A percentile compares a stretch with the other conserved stretches of the same genome.
Evolutionary conservation across 2,797 vertebrate genomes (phyloP).

Genomic region (Octomys mimax): DNA sequence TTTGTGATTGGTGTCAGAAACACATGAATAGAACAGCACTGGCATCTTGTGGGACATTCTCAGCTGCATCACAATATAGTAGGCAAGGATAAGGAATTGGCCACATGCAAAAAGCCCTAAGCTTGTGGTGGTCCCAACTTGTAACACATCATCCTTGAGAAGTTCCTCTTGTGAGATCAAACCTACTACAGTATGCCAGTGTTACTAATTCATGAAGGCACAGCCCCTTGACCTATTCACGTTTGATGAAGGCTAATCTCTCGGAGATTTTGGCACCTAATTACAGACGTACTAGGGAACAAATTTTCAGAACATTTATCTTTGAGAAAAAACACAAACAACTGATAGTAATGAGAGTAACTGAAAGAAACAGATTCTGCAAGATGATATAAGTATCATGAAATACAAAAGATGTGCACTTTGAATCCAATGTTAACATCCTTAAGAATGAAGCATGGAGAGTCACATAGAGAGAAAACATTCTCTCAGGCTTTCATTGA

Average conservation of each 20-base stretch:
- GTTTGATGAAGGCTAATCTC: not conserved
- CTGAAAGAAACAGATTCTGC: not conserved
- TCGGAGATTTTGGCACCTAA: not conserved
- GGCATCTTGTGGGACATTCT: not conserved
- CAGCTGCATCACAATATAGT: no score
- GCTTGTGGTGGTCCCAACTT: not conserved
- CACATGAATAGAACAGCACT: not conserved
- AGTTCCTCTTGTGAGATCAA: not conserved
- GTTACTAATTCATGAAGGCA: not conserved
- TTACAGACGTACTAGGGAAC: accelerated
- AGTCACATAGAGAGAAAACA: no score
- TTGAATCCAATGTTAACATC: not conserved
- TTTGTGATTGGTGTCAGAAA: not conserved
- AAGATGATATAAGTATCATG: not conserved
- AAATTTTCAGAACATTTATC: not conserved
- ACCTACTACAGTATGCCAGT: not conserved
- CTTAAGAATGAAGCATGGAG: not conserved
- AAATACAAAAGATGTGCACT: not conserved
- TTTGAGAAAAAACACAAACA: not conserved
- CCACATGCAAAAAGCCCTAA: not conserved
- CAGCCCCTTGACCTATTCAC: not conserved
- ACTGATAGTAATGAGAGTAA: not conserved
- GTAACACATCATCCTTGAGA: not conserved
- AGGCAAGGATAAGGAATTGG: not conserved
- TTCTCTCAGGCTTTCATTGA: no score